phyloP scores from a whole-genome alignment of 2,113 vertebrate species.

The Brachyhypopomus occidentalis region DNA sequence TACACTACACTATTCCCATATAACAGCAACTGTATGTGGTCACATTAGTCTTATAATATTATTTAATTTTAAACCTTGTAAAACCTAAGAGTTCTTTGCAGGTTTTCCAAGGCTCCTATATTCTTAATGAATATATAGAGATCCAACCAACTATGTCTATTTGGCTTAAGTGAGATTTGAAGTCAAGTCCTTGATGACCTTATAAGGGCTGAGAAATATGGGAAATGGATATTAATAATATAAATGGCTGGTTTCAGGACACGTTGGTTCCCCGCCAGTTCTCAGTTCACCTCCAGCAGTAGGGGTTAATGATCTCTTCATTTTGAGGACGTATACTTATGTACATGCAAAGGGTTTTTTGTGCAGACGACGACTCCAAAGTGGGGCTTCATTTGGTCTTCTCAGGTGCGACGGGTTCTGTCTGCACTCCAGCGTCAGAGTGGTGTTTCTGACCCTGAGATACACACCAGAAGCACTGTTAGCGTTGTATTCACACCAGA shows the following conservation, averaged over 20 bases:
- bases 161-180: background rate
- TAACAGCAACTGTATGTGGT: constrained; percentile 20
- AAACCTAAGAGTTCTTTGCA: background rate
- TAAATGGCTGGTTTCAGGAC: constrained; percentile 7
- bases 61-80: background rate
- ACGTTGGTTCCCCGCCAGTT: constrained; percentile 28
- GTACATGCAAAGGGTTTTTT: constrained; percentile 45
- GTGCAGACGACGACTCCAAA: constrained; percentile 30
- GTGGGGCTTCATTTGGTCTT: constrained; percentile 83
- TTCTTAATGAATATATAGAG: background rate
- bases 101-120: background rate
- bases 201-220: background rate
- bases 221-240: background rate
- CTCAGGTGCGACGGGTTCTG: constrained; percentile 83
- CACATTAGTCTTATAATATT: constrained; percentile 14
- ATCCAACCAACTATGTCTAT: background rate
- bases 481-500: constrained; percentile 4
- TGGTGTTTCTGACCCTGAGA: constrained; percentile 87
- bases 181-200: background rate
- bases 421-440: constrained; percentile 88
- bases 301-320: constrained; percentile 2
- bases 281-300: constrained; percentile 23
- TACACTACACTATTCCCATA: background rate
- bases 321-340: constrained; percentile 24
- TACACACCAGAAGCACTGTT: constrained; percentile 38